Conservation (phyloP, 2,888 invertebrate species). For the Limnephilus lunatus region DNA sequence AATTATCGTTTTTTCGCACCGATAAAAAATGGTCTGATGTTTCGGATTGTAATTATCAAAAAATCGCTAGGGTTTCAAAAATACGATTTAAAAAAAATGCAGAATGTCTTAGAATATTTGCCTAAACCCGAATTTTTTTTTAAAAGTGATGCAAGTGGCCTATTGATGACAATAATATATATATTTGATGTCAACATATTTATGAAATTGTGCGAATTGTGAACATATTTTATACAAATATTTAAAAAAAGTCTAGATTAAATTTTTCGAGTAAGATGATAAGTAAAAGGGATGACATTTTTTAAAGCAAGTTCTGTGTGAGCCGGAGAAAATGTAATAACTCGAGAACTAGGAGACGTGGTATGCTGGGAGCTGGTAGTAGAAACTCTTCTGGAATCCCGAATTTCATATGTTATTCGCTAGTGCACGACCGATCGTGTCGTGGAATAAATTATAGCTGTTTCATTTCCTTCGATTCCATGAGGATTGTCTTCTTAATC, state of each 20-base stretch:
- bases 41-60: too few species aligned
- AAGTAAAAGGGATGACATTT: neutral
- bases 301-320: neutral
- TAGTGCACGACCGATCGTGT: neutral
- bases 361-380: neutral
- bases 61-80: too few species aligned
- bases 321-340: neutral
- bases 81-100: too few species aligned
- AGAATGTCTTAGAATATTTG: too few species aligned
- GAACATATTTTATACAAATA: neutral
- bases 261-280: neutral
- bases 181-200: neutral
- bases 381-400: neutral
- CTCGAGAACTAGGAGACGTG: neutral
- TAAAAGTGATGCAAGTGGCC: too few species aligned
- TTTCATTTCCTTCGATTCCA: neutral
- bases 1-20: too few species aligned
- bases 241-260: neutral
- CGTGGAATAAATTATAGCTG: neutral
- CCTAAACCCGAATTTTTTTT: too few species aligned
- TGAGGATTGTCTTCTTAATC: neutral
- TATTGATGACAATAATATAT: too few species aligned
- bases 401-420: neutral
- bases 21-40: too few species aligned
- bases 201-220: neutral